A percentile compares a stretch with the other conserved stretches of the same genome.
phyloP scores from a whole-genome alignment of 2,113 vertebrate genomes.

The Takifugu bimaculatus region DNA sequence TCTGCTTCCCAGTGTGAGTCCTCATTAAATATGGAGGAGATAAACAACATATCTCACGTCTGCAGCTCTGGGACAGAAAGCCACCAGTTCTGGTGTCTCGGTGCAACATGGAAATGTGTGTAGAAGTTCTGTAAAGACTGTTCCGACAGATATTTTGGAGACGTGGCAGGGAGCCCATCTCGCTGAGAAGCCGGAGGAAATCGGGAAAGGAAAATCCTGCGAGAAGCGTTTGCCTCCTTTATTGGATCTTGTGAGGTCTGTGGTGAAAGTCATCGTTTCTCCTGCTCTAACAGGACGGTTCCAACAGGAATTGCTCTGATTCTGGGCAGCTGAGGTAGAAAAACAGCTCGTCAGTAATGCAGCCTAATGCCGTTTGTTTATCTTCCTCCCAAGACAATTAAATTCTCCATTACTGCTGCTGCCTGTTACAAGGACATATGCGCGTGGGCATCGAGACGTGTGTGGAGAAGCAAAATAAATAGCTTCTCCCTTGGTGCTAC shows the following conservation, averaged over 20 bases:
- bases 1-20: constrained; percentile 63
- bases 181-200: constrained; percentile 8
- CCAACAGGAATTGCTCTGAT: constrained; percentile 3
- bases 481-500: constrained; percentile 43
- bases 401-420: constrained; percentile 52
- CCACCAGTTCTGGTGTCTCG: constrained; percentile 13
- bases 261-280: neutral
- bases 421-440: constrained; percentile 51
- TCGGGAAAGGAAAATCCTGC: neutral
- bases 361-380: constrained; percentile 55
- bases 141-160: neutral
- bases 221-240: neutral
- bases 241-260: too few relatives aligned
- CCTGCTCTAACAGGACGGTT: neutral
- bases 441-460: constrained; percentile 44
- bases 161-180: constrained; percentile 1
- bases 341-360: constrained; percentile 34
- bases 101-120: neutral
- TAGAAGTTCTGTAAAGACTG: constrained; percentile 6
- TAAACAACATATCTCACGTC: constrained; percentile 62
- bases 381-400: constrained; percentile 54
- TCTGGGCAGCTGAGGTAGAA: constrained; percentile 7
- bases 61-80: constrained; percentile 27
- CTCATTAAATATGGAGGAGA: constrained; percentile 71
- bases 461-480: constrained; percentile 41